A percentile compares a stretch with the other conserved stretches of the same genome.
phyloP scores from a whole-genome alignment of 1,140 invertebrate genomes.

The Tetranychus urticae region DNA sequence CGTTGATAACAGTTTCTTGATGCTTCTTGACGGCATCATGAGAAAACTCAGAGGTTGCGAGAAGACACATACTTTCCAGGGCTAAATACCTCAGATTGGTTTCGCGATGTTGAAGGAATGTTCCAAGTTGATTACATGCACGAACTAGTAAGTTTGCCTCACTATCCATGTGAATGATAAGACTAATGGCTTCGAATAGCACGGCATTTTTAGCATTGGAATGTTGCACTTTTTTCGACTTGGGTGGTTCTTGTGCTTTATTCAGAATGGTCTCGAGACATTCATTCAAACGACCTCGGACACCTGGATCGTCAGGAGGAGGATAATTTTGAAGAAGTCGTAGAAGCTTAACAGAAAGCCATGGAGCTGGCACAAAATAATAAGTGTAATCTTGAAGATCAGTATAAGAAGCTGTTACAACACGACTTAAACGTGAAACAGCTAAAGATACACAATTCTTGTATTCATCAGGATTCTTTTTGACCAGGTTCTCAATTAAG shows the following conservation, averaged over 20 bases:
- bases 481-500: conserved; percentile 90
- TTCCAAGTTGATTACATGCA: conserved; percentile 94
- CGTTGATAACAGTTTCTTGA: conserved; percentile 95
- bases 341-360: conserved; percentile 94
- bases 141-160: conserved; percentile 90
- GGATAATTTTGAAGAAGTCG: conserved; percentile 93
- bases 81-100: conserved; percentile 95
- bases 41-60: conserved; percentile 97
- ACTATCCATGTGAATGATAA: conserved; percentile 94
- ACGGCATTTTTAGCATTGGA: conserved; percentile 99
- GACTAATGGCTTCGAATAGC: conserved; percentile 94
- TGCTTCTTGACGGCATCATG: conserved; percentile 99
- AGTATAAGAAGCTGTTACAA: conserved; percentile 91
- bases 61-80: conserved; percentile 94
- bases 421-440: conserved; percentile 83
- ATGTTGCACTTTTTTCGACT: conserved; percentile 99
- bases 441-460: conserved; percentile 95
- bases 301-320: conserved; percentile 58
- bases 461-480: conserved; percentile 96
- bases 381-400: conserved; percentile 99
- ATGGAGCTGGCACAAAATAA: conserved; percentile 98
- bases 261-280: conserved; percentile 99
- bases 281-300: conserved; percentile 80
- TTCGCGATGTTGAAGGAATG: conserved; percentile 93
- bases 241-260: conserved; percentile 96